Evolutionary conservation across 2,113 vertebrate species (phyloP), one percentile per base, ranked within the genome.

Genomic region (Ammodytes dubius): DNA sequence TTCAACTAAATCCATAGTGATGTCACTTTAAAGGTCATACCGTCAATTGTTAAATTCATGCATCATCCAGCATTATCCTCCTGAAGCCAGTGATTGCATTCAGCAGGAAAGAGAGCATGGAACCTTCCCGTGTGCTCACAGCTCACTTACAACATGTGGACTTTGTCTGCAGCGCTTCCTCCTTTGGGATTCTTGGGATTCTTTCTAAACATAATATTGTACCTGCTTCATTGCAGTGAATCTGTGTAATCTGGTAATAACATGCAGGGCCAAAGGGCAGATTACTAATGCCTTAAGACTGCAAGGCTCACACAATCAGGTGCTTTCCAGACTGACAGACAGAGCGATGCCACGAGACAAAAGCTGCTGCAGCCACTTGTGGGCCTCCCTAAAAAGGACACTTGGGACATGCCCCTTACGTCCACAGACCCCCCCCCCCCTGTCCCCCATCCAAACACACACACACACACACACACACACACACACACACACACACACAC

Each of bases 141-240:
- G 35, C 54, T 67, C 12, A 1, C 69, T 67, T 17, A 54, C 39
- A 35, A 68, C 54, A 46, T 60, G 64, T 79, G 72, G 47, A 67
- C 64, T 80, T 75, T 83, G 72, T 37, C 45, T 59, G 67, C 54
- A 57, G 17, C 73, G 60, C 70, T 27, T 27, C 27, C 27, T 27
- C 70, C 65, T 50, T 74, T 9, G 58, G 74, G 10, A 87, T 89
- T 80, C 53, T 82, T 88, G 78, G 61, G 15, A 92, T 90, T 90
- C 84, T 61, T 90, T 72, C 58, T 57, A 19, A 4, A 52, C 27
- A 87, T 87, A 77, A 80, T 79, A 70, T 27, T 27, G 82, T 69
- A 76, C 77, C 60, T 47, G 27, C 27, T 77, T 79, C 65, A 74
- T 75, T 71, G 53, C 64, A 15, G 37, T 53, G 13, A 47, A 39